Conservation (phyloP, 1,140 invertebrate genomes). For the Andricus grossulariae region DNA sequence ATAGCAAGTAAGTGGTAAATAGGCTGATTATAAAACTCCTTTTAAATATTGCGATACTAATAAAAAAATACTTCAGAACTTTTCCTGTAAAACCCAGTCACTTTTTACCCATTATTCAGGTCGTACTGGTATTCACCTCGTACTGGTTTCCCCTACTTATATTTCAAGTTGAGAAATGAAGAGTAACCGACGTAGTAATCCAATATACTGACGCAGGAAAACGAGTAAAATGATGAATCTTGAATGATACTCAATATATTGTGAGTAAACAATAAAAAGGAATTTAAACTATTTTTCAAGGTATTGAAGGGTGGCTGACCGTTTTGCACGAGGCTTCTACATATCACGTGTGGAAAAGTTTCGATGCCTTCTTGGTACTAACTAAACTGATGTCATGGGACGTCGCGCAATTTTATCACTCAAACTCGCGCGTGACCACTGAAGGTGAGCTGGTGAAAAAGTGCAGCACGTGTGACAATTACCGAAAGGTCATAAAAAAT, state of each 20-base stretch:
- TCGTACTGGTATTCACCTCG: too few relatives aligned
- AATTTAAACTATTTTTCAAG: background rate
- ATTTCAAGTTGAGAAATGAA: too few relatives aligned
- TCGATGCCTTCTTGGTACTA: background rate
- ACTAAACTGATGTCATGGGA: constrained; percentile 9
- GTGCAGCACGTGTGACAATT: background rate
- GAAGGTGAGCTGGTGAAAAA: background rate
- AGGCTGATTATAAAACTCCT: too few relatives aligned
- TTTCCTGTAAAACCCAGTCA: too few relatives aligned
- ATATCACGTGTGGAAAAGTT: background rate
- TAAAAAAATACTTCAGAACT: too few relatives aligned
- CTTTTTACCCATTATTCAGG: too few relatives aligned
- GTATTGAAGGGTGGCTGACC: background rate
- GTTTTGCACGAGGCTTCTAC: background rate
- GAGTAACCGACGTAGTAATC: too few relatives aligned
- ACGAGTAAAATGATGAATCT: too few relatives aligned
- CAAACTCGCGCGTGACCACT: background rate
- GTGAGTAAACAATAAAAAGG: background rate
- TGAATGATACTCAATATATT: background rate
- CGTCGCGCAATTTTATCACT: constrained; percentile 16
- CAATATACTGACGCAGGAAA: too few relatives aligned
- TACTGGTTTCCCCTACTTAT: too few relatives aligned
- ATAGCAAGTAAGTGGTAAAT: too few relatives aligned
- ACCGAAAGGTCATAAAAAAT: constrained; percentile 7
- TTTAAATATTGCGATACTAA: too few relatives aligned